A percentile compares a stretch with the other conserved stretches of the same genome.
Evolutionary conservation across 2,888 invertebrate genomes (phyloP).

Genomic region (Linyphia triangularis): DNA sequence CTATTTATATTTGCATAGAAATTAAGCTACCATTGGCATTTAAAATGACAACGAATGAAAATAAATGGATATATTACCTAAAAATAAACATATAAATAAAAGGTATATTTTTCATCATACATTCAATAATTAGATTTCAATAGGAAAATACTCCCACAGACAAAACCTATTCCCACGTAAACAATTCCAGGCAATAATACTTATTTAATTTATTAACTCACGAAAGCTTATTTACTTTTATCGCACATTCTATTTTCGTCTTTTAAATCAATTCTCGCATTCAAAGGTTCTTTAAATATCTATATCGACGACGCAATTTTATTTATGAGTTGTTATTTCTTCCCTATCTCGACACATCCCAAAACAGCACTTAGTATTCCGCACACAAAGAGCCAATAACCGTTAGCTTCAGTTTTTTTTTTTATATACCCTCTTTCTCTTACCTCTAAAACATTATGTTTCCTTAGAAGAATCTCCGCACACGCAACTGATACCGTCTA

Average conservation of each 20-base stretch:
- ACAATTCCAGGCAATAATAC: no score
- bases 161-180: no score
- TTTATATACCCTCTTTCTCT: slow-evolving; percentile 60
- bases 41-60: no score
- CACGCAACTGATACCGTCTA: slow-evolving; percentile 47
- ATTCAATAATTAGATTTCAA: no score
- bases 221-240: background rate
- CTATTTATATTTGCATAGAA: no score
- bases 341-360: slow-evolving; percentile 45
- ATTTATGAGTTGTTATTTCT: slow-evolving; percentile 44
- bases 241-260: background rate
- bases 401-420: slow-evolving; percentile 50
- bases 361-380: slow-evolving; percentile 68
- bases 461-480: slow-evolving; percentile 16
- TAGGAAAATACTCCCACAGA: no score
- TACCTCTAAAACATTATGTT: slow-evolving; percentile 50
- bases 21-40: no score
- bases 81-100: no score
- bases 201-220: no score
- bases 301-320: slow-evolving; percentile 28
- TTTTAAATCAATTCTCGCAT: slow-evolving; percentile 62
- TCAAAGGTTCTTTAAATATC: slow-evolving; percentile 25
- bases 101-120: no score
- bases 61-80: no score
- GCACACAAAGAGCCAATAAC: slow-evolving; percentile 72